A percentile compares a stretch with the other conserved stretches of the same genome.
Conservation (phyloP, 2,888 invertebrate genomes). For the Melinaea marsaeus region DNA sequence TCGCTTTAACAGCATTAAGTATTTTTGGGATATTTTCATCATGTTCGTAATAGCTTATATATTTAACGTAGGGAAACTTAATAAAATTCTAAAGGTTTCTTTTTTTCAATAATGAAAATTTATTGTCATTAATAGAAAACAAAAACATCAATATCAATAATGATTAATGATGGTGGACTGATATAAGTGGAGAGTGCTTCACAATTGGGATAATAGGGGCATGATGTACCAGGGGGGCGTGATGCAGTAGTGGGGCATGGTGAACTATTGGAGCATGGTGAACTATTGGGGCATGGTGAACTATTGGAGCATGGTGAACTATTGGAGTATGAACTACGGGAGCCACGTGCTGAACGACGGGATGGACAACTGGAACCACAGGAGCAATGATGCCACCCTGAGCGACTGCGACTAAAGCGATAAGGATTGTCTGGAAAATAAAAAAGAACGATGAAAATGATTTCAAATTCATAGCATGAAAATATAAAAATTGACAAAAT, state of each 20-base stretch:
- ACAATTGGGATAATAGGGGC: constrained; percentile 53
- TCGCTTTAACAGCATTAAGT: too few species aligned
- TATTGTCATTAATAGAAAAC: constrained; percentile 13
- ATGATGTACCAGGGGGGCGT: constrained; percentile 52
- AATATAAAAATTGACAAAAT: too few species aligned
- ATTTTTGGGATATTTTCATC: too few species aligned
- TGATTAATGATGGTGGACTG: constrained; percentile 55
- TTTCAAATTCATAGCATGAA: too few species aligned
- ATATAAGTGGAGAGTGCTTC: constrained; percentile 51
- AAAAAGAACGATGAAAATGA: neutral
- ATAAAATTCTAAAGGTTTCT: neutral
- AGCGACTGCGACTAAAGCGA: constrained; percentile 62
- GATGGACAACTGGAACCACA: constrained; percentile 56
- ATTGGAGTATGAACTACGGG: constrained; percentile 47
- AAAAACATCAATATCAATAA: constrained; percentile 14
- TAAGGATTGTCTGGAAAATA: constrained; percentile 59
- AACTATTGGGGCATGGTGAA: constrained; percentile 45
- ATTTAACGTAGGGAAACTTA: too few species aligned
- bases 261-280: constrained; percentile 51
- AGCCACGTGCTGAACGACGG: constrained; percentile 46
- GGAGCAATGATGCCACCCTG: constrained; percentile 63
- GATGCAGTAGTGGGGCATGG: constrained; percentile 40
- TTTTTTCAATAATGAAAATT: constrained; percentile 2
- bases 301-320: constrained; percentile 46
- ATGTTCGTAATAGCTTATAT: too few species aligned